A percentile compares a stretch with the other conserved stretches of the same genome.
These are phyloP conservation scores for Corapipo altera DNA, from an alignment of 2,113 vertebrate genomes.

Conservation along the genomic window DNA sequence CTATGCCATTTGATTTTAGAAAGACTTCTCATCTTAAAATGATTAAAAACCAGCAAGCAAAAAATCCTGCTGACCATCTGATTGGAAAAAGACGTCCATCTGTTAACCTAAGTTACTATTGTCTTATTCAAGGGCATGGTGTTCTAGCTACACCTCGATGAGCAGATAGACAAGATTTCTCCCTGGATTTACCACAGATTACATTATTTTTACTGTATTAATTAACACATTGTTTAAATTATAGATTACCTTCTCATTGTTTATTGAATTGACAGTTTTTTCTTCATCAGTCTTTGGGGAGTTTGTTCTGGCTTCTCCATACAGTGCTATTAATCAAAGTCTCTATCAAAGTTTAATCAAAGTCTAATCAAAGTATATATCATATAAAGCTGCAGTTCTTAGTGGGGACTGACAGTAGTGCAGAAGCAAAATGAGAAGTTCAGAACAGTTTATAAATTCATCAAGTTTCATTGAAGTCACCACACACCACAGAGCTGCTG, in stretches of 20 bases:
- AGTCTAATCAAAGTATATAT: constrained; percentile 34
- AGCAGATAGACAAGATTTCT: neutral
- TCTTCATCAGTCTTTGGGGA: neutral
- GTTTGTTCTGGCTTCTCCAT: constrained; percentile 11
- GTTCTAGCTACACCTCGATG: neutral
- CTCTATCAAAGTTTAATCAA: constrained; percentile 53
- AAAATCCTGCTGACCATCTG: neutral
- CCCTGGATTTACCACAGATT: constrained; percentile 3
- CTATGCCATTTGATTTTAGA: neutral
- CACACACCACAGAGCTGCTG: neutral
- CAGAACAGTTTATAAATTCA: neutral
- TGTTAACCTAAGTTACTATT: neutral
- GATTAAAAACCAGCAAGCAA: neutral
- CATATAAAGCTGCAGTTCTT: neutral
- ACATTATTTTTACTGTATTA: constrained; percentile 33
- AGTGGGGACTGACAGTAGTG: neutral
- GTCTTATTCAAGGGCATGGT: neutral
- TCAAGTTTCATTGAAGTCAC: neutral
- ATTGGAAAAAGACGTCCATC: neutral
- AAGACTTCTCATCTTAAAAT: neutral
- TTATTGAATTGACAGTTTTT: constrained; percentile 20
- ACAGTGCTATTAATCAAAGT: constrained; percentile 29
- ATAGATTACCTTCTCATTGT: constrained; percentile 32
- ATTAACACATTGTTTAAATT: constrained; percentile 49
- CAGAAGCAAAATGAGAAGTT: constrained; percentile 14